phyloP scores from a whole-genome alignment of 2,888 invertebrate species.

The Brachyptera risi region DNA sequence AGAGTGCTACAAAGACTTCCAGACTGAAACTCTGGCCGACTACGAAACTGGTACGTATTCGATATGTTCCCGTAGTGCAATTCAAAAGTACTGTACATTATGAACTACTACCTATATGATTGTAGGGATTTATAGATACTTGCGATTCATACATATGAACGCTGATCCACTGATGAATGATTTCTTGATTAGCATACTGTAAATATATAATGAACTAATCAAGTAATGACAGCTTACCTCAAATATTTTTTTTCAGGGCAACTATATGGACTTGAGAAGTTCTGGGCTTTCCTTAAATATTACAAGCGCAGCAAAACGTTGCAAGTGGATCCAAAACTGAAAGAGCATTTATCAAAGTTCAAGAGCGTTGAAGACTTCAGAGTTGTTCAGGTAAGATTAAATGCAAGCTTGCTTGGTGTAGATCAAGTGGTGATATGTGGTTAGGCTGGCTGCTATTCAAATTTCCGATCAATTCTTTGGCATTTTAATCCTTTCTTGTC shows the following conservation, averaged over 20 bases:
- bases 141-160: too few species aligned
- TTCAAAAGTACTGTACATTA: too few species aligned
- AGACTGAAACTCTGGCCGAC: conserved; percentile 85
- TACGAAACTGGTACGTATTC: conserved; percentile 80
- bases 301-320: conserved; percentile 76
- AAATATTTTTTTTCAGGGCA: conserved; percentile 68
- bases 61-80: too few species aligned
- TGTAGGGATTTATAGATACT: too few species aligned
- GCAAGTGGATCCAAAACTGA: conserved; percentile 68
- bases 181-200: too few species aligned
- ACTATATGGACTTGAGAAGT: conserved; percentile 96
- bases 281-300: conserved; percentile 98
- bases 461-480: neutral
- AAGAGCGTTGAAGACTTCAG: conserved; percentile 88
- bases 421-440: conserved; percentile 15
- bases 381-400: conserved; percentile 72
- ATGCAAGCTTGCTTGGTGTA: conserved; percentile 34
- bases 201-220: too few species aligned
- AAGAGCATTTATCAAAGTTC: conserved; percentile 70
- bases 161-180: too few species aligned
- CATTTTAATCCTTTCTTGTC: conserved; percentile 25
- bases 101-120: too few species aligned
- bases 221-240: too few species aligned
- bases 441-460: conserved; percentile 15
- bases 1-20: conserved; percentile 95